Evolutionary conservation across 2,888 invertebrate species (phyloP).

Genomic region (Stegophylla sp.): DNA sequence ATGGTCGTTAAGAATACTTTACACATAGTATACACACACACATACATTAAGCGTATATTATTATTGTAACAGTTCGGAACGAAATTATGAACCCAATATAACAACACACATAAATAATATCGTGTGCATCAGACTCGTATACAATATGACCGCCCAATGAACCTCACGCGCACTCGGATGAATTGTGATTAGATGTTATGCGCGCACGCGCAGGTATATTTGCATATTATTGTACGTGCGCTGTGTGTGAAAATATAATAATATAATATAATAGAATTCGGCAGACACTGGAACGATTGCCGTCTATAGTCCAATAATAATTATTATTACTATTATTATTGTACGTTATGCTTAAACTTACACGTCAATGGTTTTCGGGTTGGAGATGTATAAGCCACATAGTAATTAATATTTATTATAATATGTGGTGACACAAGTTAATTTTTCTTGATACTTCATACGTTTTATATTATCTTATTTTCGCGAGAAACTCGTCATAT

Average conservation of each 20-base stretch:
- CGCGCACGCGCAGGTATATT: conserved; percentile 15
- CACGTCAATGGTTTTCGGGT: too few relatives aligned
- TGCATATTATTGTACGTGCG: conserved; percentile 23
- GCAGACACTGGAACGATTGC: not conserved
- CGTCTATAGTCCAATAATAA: conserved; percentile 17
- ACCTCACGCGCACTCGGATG: not conserved
- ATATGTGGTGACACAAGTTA: too few relatives aligned
- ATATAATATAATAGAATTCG: not conserved
- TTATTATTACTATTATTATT: not conserved
- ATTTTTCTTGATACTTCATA: too few relatives aligned
- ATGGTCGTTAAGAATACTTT: not conserved
- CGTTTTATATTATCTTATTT: too few relatives aligned
- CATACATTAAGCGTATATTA: not conserved
- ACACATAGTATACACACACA: too few relatives aligned
- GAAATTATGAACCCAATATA: not conserved
- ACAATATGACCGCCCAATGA: not conserved
- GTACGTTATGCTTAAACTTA: not conserved
- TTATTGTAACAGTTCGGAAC: not conserved
- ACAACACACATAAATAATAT: not conserved
- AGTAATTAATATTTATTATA: too few relatives aligned
- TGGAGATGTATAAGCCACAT: too few relatives aligned
- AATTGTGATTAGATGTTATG: conserved; percentile 10
- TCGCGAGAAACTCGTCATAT: too few relatives aligned
- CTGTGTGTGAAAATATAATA: not conserved
- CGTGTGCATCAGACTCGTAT: not conserved